Evolutionary conservation across 2,888 invertebrate genomes (phyloP).

Genomic region (Drosophila subsilvestris): DNA sequence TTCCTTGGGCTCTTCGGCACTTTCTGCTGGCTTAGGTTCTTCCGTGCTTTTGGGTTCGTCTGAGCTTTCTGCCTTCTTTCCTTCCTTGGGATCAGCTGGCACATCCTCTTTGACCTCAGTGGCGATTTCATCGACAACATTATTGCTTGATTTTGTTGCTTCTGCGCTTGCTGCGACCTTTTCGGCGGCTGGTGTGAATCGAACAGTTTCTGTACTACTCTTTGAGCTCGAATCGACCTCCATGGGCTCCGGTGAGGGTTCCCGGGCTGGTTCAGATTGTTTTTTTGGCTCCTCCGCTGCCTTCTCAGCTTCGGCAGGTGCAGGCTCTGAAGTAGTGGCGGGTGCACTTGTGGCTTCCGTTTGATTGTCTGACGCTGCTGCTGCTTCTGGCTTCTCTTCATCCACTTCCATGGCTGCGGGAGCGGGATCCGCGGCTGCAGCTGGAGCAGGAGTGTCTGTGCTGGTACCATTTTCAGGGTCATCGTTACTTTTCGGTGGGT

Average conservation of each 20-base stretch:
- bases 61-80: background rate
- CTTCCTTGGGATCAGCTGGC: slow-evolving; percentile 31
- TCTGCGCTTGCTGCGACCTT: slow-evolving; percentile 23
- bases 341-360: background rate
- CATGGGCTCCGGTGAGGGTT: slow-evolving; percentile 81
- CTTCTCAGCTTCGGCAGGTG: slow-evolving; percentile 29
- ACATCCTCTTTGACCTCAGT: slow-evolving; percentile 48
- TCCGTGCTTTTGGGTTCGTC: slow-evolving; percentile 24
- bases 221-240: slow-evolving; percentile 79
- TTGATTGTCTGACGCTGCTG: slow-evolving; percentile 5
- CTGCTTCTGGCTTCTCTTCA: slow-evolving; percentile 35
- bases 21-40: slow-evolving; percentile 16
- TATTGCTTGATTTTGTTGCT: slow-evolving; percentile 44
- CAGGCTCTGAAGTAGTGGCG: slow-evolving; percentile 20
- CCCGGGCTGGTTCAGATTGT: slow-evolving; percentile 54
- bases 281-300: slow-evolving; percentile 39
- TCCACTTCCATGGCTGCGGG: slow-evolving; percentile 60
- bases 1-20: slow-evolving; percentile 26
- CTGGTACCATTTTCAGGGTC: slow-evolving; percentile 44
- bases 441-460: slow-evolving; percentile 34
- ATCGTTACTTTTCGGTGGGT: slow-evolving; percentile 49
- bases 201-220: slow-evolving; percentile 47
- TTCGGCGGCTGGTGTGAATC: slow-evolving; percentile 31
- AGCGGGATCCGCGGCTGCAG: slow-evolving; percentile 25
- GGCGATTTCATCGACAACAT: slow-evolving; percentile 42